Evolutionary conservation across 2,888 invertebrate species (phyloP).

Genomic region (Cataglyphis cursor): DNA sequence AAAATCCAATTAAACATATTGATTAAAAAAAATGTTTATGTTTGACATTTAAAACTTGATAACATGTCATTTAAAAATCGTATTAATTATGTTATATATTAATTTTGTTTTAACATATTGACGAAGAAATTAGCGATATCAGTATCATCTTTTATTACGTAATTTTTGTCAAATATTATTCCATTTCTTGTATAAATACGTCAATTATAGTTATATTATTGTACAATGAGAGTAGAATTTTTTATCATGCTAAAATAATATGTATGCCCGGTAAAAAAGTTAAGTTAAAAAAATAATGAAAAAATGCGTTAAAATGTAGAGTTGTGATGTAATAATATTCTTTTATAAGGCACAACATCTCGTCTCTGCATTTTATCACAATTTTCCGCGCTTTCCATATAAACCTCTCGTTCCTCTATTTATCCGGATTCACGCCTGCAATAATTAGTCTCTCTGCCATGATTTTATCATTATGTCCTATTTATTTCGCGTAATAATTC

Average conservation of each 20-base stretch:
- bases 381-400: neutral
- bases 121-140: neutral
- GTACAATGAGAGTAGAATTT: neutral
- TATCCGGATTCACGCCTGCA: neutral
- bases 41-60: neutral
- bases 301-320: neutral
- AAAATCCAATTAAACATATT: neutral
- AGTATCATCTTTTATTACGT: neutral
- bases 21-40: neutral
- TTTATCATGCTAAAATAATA: neutral
- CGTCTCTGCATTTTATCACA: constrained; percentile 1
- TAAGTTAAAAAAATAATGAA: neutral
- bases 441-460: constrained; percentile 21
- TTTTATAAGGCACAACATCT: neutral
- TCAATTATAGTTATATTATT: neutral
- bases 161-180: constrained; percentile 1
- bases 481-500: constrained; percentile 23
- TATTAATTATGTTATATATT: too few species aligned
- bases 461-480: constrained; percentile 15
- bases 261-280: neutral
- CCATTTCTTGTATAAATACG: neutral
- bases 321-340: constrained; percentile 15
- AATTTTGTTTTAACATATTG: neutral
- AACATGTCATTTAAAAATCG: neutral
- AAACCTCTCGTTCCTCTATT: neutral